phyloP scores from a whole-genome alignment of 2,113 vertebrate species.

The Nothoprocta perdicaria region DNA sequence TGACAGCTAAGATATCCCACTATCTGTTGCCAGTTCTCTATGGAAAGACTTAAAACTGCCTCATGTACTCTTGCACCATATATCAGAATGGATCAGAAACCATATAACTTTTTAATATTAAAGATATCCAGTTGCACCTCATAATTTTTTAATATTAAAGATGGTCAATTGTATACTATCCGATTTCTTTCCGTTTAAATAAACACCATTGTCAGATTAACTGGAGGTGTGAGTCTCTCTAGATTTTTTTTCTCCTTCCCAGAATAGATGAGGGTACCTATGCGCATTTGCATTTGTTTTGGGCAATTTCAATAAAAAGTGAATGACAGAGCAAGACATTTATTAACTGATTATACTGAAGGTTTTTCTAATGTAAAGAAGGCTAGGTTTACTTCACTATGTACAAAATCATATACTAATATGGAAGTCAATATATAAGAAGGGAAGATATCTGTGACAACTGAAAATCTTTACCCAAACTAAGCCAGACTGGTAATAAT shows the following conservation, averaged over 20 bases:
- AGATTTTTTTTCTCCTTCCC: neutral
- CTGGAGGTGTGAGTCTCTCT: neutral
- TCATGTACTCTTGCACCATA: neutral
- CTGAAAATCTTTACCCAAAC: neutral
- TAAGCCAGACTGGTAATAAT: neutral
- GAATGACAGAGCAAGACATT: neutral
- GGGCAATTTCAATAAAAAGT: neutral
- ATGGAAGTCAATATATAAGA: neutral
- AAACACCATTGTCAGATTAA: neutral
- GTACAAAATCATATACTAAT: neutral
- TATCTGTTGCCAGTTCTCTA: neutral
- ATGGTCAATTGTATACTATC: neutral
- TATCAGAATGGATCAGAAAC: conserved; percentile 3
- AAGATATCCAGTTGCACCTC: neutral
- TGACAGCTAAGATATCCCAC: neutral
- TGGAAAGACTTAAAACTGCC: neutral
- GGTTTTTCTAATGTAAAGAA: neutral
- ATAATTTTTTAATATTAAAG: neutral
- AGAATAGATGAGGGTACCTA: neutral
- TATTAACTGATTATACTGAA: neutral
- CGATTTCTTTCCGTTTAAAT: neutral
- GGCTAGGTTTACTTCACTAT: neutral
- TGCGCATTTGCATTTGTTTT: neutral
- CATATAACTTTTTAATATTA: neutral
- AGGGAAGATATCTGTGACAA: neutral